Conservation (phyloP, 2,797 vertebrate species). For the Centroberyx gerrardi region DNA sequence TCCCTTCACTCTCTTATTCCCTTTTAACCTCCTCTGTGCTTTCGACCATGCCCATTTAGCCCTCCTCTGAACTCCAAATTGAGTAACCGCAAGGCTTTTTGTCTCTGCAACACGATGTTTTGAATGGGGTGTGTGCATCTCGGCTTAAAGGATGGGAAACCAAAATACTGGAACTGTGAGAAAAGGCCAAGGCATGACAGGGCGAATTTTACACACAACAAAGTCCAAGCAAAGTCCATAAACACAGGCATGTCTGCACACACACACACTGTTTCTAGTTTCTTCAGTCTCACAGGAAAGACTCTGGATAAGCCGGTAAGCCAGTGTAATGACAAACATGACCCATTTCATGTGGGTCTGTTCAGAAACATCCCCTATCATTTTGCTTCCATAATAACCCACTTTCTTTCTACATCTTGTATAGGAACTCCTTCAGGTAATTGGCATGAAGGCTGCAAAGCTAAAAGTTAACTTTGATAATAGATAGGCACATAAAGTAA, state of each 20-base stretch:
- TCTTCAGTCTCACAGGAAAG: not conserved
- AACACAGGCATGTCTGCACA: not conserved
- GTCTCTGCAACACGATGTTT: slow-evolving; percentile 9
- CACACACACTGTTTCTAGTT: not conserved
- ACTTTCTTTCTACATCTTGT: not conserved
- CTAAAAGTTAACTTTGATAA: slow-evolving; percentile 10
- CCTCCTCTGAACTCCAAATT: slow-evolving; percentile 38
- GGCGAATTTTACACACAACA: not conserved
- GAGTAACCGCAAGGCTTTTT: slow-evolving; percentile 3
- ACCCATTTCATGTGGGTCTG: slow-evolving; percentile 58
- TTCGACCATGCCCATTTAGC: slow-evolving; percentile 35
- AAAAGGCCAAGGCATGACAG: not conserved
- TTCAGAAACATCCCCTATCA: slow-evolving; percentile 60
- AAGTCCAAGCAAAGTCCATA: not conserved
- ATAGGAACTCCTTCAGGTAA: slow-evolving; percentile 27
- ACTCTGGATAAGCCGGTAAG: not conserved
- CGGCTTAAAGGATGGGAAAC: not conserved
- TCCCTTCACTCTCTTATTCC: slow-evolving; percentile 5
- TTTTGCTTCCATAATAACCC: slow-evolving; percentile 2
- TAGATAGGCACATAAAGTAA: slow-evolving; percentile 6
- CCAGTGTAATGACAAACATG: slow-evolving; percentile 35
- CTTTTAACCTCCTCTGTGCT: slow-evolving; percentile 32
- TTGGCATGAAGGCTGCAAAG: slow-evolving; percentile 2
- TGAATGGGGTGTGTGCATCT: not conserved
- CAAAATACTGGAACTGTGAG: not conserved